Conservation (phyloP, 1,140 invertebrate genomes). For the Prorops nasuta region DNA sequence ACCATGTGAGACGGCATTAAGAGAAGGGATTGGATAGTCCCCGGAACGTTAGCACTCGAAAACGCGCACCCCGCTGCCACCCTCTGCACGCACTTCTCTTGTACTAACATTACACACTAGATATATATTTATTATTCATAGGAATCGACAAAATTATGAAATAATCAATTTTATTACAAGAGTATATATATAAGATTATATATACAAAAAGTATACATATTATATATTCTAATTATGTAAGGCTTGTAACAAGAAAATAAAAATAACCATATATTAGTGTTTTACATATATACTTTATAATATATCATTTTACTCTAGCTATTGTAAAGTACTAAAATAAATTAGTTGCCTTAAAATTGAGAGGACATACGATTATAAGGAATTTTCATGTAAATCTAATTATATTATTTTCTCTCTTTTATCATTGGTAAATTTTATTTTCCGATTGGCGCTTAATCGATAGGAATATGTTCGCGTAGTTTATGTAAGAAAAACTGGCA, state of each 20-base stretch:
- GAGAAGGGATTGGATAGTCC: conserved; percentile 41
- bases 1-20: conserved; percentile 54
- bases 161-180: conserved; percentile 57
- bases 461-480: no score
- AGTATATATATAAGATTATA: conserved; percentile 52
- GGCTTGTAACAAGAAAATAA: conserved; percentile 57
- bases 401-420: conserved; percentile 36
- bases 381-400: conserved; percentile 37
- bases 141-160: conserved; percentile 36
- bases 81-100: conserved; percentile 55
- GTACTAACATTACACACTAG: conserved; percentile 54
- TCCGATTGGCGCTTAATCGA: conserved; percentile 37
- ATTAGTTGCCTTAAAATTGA: conserved; percentile 54
- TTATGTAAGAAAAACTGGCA: no score
- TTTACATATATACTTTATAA: conserved; percentile 57
- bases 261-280: conserved; percentile 57
- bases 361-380: no score
- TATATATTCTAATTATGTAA: conserved; percentile 55
- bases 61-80: conserved; percentile 51
- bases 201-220: conserved; percentile 30
- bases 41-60: conserved; percentile 43
- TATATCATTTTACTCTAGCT: conserved; percentile 48
- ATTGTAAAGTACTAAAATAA: conserved; percentile 47
- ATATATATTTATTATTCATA: conserved; percentile 55
- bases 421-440: conserved; percentile 35